Evolutionary conservation across 2,797 vertebrate genomes (phyloP).

Genomic region (Dallia pectoralis): DNA sequence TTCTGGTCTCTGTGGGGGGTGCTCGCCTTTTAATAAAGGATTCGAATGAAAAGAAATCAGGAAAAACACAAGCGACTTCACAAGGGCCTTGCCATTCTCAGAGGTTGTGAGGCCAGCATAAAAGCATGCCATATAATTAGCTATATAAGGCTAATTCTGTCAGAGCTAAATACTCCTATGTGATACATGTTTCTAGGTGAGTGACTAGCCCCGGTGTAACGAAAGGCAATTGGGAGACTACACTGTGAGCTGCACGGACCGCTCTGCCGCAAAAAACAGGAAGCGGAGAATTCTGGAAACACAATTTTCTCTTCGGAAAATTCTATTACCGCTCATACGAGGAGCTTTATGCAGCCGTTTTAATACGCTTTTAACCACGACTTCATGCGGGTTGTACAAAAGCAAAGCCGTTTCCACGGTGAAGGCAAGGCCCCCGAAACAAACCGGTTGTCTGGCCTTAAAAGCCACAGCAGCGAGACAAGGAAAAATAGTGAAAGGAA

Average conservation of each 20-base stretch:
- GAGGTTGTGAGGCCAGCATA: slow-evolving; percentile 50
- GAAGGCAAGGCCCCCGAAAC: not conserved
- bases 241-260: slow-evolving; percentile 77
- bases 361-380: not conserved
- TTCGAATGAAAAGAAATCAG: slow-evolving; percentile 71
- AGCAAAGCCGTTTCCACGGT: not conserved
- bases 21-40: slow-evolving; percentile 72
- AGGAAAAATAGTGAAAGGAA: not conserved
- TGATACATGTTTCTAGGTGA: not conserved
- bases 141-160: slow-evolving; percentile 52
- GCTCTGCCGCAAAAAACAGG: slow-evolving; percentile 32
- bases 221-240: slow-evolving; percentile 54
- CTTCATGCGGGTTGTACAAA: not conserved
- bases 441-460: not conserved
- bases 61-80: slow-evolving; percentile 67
- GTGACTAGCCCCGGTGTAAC: slow-evolving; percentile 26
- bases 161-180: slow-evolving; percentile 31
- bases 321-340: not conserved
- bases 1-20: slow-evolving; percentile 49
- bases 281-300: not conserved
- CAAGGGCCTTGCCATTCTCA: slow-evolving; percentile 58
- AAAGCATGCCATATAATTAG: slow-evolving; percentile 54
- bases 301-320: not conserved
- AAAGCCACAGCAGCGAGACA: not conserved
- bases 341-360: not conserved